Evolutionary conservation across 2,888 invertebrate genomes (phyloP).

Genomic region (Oligia latruncula): DNA sequence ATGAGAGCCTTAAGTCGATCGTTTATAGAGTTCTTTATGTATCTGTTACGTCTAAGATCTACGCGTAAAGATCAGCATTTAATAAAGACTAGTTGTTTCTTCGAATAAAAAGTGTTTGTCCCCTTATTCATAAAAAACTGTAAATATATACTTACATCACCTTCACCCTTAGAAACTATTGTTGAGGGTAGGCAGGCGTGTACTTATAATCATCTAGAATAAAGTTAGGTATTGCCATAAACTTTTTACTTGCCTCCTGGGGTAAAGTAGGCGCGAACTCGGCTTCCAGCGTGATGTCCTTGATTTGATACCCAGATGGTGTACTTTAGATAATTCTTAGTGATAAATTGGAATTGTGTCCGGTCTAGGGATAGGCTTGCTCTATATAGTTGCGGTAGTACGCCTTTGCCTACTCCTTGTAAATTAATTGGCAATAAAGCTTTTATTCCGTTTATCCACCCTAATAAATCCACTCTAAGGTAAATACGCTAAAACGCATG

Average conservation of each 20-base stretch:
- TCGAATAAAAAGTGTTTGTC: constrained; percentile 37
- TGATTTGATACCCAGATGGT: neutral
- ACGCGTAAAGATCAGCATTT: constrained; percentile 48
- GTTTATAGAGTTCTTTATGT: constrained; percentile 8
- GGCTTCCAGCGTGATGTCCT: neutral
- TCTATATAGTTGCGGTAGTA: neutral
- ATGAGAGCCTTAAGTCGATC: neutral
- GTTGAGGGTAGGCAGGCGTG: constrained; percentile 17
- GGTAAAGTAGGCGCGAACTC: neutral
- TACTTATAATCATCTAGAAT: constrained; percentile 4
- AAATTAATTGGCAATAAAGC: neutral
- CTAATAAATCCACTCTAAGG: too few relatives aligned
- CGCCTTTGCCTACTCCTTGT: neutral
- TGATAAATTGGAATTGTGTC: constrained; percentile 1
- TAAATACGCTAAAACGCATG: too few relatives aligned
- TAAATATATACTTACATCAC: constrained; percentile 39
- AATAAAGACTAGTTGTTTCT: constrained; percentile 40
- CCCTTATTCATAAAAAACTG: constrained; percentile 34
- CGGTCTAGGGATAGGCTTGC: neutral
- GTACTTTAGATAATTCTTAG: neutral
- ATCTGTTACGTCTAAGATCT: constrained; percentile 35
- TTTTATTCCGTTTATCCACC: too few relatives aligned
- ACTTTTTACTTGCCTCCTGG: neutral
- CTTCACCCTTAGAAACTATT: neutral
- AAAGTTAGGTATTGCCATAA: neutral